Percentiles rank a stretch among this genome's conserved stretches.
phyloP scores from a whole-genome alignment of 1,140 invertebrate genomes.

The Drosophila tristis region DNA sequence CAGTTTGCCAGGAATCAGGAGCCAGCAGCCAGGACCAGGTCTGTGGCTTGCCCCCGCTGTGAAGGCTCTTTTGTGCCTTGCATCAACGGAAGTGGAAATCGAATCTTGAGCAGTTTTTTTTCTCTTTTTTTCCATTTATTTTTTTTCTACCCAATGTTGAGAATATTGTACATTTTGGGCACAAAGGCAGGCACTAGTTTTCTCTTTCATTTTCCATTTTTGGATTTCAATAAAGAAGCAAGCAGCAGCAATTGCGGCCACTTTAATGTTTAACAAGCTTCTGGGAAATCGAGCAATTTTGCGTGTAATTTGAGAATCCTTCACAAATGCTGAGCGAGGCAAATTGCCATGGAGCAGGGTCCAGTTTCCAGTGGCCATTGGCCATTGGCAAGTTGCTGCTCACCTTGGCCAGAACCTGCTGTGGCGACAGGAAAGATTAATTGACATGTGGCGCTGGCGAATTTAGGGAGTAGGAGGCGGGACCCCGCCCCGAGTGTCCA shows the following conservation, averaged over 20 bases:
- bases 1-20: slow-evolving; percentile 30
- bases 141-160: slow-evolving; percentile 18
- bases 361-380: not conserved
- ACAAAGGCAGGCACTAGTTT: slow-evolving; percentile 53
- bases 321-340: slow-evolving; percentile 56
- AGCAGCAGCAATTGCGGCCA: slow-evolving; percentile 62
- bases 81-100: slow-evolving; percentile 81
- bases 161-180: slow-evolving; percentile 51
- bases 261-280: slow-evolving; percentile 73
- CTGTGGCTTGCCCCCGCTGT: slow-evolving; percentile 23
- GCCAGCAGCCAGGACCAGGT: slow-evolving; percentile 2
- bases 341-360: slow-evolving; percentile 43
- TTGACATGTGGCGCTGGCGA: slow-evolving; percentile 50
- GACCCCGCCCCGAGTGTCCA: slow-evolving; percentile 12
- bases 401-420: slow-evolving; percentile 25
- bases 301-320: slow-evolving; percentile 65
- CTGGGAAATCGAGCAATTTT: slow-evolving; percentile 62
- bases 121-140: not conserved
- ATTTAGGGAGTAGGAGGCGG: not conserved
- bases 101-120: slow-evolving; percentile 75
- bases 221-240: slow-evolving; percentile 50
- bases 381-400: slow-evolving; percentile 12
- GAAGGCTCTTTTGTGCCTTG: slow-evolving; percentile 49
- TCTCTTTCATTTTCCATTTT: slow-evolving; percentile 15
- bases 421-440: slow-evolving; percentile 63